These are phyloP conservation scores for Odontamblyopus rebecca DNA, from an alignment of 2,797 vertebrate genomes.

Conservation along the genomic window DNA sequence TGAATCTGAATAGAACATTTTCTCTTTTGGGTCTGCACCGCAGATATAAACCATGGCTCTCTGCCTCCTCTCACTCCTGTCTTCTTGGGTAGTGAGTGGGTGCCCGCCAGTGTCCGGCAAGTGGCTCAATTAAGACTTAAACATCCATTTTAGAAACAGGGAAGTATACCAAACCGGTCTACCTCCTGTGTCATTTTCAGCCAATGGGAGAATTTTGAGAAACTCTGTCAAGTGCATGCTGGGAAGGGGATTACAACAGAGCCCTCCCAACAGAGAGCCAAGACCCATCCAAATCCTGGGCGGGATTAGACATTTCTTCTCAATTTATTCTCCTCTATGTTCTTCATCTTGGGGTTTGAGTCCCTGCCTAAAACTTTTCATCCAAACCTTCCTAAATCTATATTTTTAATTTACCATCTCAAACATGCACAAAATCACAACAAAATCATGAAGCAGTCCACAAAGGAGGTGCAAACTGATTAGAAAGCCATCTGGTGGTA, in stretches of 20 bases:
- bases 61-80: conserved; percentile 26
- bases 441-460: conserved; percentile 27
- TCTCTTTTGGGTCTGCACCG: conserved; percentile 8
- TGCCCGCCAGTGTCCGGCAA: conserved; percentile 14
- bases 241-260: conserved; percentile 71
- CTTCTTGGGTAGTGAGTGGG: conserved; percentile 21
- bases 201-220: conserved; percentile 56
- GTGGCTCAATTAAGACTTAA: conserved; percentile 43
- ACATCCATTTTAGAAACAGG: conserved; percentile 29
- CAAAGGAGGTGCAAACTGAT: conserved; percentile 35
- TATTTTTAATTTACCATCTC: conserved; percentile 46
- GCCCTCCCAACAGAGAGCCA: conserved; percentile 61
- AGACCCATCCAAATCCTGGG: conserved; percentile 67
- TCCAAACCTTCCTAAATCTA: conserved; percentile 23
- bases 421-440: conserved; percentile 17
- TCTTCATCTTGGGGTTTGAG: conserved; percentile 21
- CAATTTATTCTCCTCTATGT: conserved; percentile 36
- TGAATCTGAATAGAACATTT: background rate
- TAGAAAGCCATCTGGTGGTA: conserved; percentile 33
- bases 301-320: conserved; percentile 66
- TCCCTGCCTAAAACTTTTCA: conserved; percentile 23
- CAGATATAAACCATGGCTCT: conserved; percentile 22
- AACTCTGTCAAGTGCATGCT: conserved; percentile 69
- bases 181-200: conserved; percentile 44
- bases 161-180: conserved; percentile 23